Conservation (phyloP, 2,888 invertebrate genomes). For the Drosophila colorata region DNA sequence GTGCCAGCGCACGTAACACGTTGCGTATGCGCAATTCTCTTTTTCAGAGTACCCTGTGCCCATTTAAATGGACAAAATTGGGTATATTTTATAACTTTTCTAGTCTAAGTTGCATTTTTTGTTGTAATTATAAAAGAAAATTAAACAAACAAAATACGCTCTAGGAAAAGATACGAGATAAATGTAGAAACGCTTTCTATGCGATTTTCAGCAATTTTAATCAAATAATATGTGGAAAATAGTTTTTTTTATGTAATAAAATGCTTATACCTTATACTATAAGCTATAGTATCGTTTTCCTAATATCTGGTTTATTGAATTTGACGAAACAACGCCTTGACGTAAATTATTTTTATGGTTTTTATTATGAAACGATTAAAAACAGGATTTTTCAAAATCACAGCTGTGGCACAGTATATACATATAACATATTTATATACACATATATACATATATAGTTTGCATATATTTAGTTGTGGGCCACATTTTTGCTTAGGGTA, state of each 20-base stretch:
- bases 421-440: constrained; percentile 1
- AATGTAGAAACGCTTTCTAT: too few species aligned
- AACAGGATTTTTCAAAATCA: constrained; percentile 18
- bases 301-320: constrained; percentile 22
- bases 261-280: not conserved
- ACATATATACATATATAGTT: constrained; percentile 11
- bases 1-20: constrained; percentile 36
- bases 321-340: constrained; percentile 15
- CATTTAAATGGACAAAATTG: not conserved
- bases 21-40: constrained; percentile 59
- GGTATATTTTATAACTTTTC: not conserved
- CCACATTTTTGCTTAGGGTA: constrained; percentile 38
- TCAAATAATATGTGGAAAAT: too few species aligned
- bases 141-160: too few species aligned
- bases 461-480: constrained; percentile 15
- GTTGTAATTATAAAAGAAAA: not conserved
- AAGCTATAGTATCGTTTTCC: constrained; percentile 15
- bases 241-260: too few species aligned
- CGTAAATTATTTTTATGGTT: constrained; percentile 6
- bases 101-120: not conserved
- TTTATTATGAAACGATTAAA: constrained; percentile 8
- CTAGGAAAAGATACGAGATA: too few species aligned
- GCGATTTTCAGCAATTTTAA: too few species aligned
- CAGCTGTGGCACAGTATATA: constrained; percentile 12
- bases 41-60: constrained; percentile 18